Percentiles rank a stretch among this genome's conserved stretches.
These are phyloP conservation scores for Sciaenops ocellatus DNA, from an alignment of 2,797 vertebrate species.

Conservation along the genomic window DNA sequence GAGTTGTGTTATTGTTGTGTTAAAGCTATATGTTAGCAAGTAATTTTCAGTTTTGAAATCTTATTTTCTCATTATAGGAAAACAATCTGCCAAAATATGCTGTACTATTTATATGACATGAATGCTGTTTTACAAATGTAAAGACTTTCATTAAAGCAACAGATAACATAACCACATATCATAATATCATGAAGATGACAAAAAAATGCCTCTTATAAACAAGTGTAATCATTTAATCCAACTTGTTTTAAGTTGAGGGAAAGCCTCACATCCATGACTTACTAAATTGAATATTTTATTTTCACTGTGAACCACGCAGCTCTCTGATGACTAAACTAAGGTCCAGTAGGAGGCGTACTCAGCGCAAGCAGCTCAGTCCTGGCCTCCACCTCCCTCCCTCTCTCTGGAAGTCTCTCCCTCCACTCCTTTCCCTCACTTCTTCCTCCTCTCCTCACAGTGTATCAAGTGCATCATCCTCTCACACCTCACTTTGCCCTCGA, in stretches of 20 bases:
- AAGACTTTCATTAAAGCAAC: neutral
- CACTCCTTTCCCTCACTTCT: conserved; percentile 68
- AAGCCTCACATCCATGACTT: conserved; percentile 5
- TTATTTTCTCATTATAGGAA: neutral
- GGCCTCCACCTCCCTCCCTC: conserved; percentile 55
- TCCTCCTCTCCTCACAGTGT: conserved; percentile 80
- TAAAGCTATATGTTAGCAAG: neutral
- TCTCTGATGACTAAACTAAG: conserved; percentile 47
- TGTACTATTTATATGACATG: neutral
- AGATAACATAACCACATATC: neutral
- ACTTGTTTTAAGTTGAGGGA: neutral
- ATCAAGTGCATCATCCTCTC: conserved; percentile 87
- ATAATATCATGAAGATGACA: neutral
- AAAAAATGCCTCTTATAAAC: neutral
- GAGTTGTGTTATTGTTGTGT: neutral
- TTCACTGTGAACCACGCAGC: conserved; percentile 20
- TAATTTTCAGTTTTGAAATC: neutral
- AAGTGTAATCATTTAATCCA: neutral
- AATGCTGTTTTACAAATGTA: neutral
- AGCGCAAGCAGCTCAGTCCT: conserved; percentile 61
- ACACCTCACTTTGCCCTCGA: conserved; percentile 86
- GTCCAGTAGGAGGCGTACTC: conserved; percentile 80
- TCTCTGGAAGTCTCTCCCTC: conserved; percentile 60
- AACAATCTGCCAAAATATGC: neutral
- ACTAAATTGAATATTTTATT: conserved; percentile 15